phyloP scores from a whole-genome alignment of 2,888 invertebrate genomes.

The Drosophila picticornis region DNA sequence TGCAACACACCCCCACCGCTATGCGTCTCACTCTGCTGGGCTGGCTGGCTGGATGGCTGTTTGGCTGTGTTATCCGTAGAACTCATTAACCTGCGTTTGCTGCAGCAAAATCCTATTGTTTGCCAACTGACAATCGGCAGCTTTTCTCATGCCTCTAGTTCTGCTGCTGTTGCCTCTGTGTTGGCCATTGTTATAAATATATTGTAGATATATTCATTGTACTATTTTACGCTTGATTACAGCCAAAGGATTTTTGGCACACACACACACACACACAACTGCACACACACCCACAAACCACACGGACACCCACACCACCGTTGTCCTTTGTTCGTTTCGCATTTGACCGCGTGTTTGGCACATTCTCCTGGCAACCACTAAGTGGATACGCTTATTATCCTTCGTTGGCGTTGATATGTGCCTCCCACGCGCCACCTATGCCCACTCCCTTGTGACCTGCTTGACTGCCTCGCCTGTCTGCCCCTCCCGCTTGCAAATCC shows the following conservation, averaged over 20 bases:
- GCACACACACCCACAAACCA: neutral
- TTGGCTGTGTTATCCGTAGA: conserved; percentile 37
- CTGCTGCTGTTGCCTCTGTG: conserved; percentile 21
- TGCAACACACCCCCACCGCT: neutral
- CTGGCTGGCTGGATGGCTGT: neutral
- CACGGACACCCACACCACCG: neutral
- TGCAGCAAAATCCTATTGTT: conserved; percentile 67
- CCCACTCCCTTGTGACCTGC: conserved; percentile 8
- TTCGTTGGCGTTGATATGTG: conserved; percentile 74
- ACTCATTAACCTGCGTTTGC: conserved; percentile 72
- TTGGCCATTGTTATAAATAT: conserved; percentile 78
- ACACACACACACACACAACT: conserved; percentile 33
- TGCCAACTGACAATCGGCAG: conserved; percentile 67
- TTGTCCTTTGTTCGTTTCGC: conserved; percentile 58
- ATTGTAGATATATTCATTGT: conserved; percentile 82
- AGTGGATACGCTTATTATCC: conserved; percentile 81
- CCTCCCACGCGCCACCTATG: neutral
- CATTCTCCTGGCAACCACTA: conserved; percentile 78
- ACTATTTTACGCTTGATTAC: conserved; percentile 83
- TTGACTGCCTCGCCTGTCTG: conserved; percentile 18
- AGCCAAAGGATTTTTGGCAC: conserved; percentile 65
- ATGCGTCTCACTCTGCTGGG: conserved; percentile 1
- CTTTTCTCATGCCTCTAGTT: conserved; percentile 42
- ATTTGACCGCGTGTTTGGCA: conserved; percentile 77
- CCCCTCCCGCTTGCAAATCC: conserved; percentile 20